Conservation (phyloP, 2,113 vertebrate genomes). For the Coptodon rendalli region DNA sequence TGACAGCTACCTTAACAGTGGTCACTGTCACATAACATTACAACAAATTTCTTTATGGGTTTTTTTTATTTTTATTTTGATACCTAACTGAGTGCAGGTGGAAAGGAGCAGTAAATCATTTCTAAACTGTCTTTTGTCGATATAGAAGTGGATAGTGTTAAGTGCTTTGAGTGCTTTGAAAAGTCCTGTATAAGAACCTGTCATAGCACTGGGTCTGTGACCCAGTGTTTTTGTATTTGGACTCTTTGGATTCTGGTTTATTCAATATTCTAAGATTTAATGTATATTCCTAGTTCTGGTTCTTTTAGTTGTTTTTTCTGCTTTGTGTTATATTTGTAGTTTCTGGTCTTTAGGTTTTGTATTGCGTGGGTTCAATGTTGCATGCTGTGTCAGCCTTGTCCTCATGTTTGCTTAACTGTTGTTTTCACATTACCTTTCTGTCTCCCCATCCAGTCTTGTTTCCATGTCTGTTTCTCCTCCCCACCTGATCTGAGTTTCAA, state of each 20-base stretch:
- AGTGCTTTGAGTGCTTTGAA: not conserved
- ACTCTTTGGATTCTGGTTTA: not conserved
- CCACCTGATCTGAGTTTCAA: not conserved
- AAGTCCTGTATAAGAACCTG: not conserved
- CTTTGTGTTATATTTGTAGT: not conserved
- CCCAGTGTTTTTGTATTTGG: not conserved
- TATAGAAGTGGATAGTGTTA: not conserved
- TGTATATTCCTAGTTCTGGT: not conserved
- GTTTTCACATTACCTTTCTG: not conserved
- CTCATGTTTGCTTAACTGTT: not conserved
- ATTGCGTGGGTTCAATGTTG: not conserved
- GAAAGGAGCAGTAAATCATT: not conserved
- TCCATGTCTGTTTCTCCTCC: not conserved
- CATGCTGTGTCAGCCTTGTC: not conserved
- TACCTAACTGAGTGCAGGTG: not conserved
- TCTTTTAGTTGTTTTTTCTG: not conserved
- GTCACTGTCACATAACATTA: not conserved
- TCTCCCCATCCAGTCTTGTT: not conserved
- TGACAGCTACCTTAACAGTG: not conserved
- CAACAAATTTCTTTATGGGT: not conserved
- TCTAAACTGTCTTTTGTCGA: not conserved
- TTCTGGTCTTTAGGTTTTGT: not conserved
- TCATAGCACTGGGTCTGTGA: not conserved
- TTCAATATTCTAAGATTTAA: not conserved
- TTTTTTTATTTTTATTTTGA: not conserved